Conservation (phyloP, 2,113 vertebrate species). For the Rattus rattus region DNA sequence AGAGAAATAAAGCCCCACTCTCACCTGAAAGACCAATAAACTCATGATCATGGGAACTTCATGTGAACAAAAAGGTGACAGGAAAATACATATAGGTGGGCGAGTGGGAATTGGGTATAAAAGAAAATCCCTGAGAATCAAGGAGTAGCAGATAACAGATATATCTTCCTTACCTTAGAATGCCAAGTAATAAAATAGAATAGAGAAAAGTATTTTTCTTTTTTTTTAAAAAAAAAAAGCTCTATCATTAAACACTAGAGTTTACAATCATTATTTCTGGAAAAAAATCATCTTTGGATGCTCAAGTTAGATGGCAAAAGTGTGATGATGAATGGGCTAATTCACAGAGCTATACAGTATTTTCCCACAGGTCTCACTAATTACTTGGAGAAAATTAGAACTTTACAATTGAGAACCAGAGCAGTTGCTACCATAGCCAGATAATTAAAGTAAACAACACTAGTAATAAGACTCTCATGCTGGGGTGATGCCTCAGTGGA, state of each 20-base stretch:
- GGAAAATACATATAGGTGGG: background rate
- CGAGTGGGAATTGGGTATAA: background rate
- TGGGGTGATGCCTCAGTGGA: no score
- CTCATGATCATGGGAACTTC: background rate
- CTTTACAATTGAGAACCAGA: background rate
- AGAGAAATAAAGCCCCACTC: no score
- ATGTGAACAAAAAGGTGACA: background rate
- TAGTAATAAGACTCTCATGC: background rate
- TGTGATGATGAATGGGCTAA: background rate
- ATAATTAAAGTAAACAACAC: background rate
- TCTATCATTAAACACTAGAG: background rate
- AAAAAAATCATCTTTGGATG: background rate
- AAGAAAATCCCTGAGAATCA: background rate
- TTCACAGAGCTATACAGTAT: conserved; percentile 1
- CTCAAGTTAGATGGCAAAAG: conserved; percentile 22
- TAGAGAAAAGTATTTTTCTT: background rate
- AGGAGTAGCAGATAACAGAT: background rate
- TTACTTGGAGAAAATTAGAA: background rate
- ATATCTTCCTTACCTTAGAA: background rate
- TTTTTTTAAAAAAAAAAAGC: background rate
- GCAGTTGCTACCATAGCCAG: background rate
- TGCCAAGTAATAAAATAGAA: conserved; percentile 40
- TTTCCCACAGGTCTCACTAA: background rate
- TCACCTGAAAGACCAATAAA: background rate
- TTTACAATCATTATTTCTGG: background rate